Conservation (phyloP, 1,140 invertebrate species). For the Phenacoccus solenopsis region DNA sequence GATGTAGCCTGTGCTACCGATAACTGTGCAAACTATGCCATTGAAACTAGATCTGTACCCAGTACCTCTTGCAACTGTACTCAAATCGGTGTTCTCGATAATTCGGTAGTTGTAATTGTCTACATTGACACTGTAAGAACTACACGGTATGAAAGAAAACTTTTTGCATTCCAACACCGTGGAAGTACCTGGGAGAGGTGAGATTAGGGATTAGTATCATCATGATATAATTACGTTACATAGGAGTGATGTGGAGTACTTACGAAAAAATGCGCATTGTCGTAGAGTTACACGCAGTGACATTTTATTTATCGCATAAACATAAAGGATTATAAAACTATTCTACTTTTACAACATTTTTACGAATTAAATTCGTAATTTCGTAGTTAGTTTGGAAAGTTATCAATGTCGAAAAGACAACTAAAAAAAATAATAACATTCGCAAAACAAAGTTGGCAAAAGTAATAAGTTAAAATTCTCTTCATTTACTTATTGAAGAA, state of each 20-base stretch:
- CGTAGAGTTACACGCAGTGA: not conserved
- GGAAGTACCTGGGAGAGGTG: not conserved
- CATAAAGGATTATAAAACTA: too few relatives aligned
- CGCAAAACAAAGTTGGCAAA: too few relatives aligned
- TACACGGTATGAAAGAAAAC: not conserved
- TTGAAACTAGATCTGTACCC: slow-evolving; percentile 93
- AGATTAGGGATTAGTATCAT: not conserved
- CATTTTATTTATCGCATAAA: not conserved
- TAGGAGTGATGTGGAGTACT: not conserved
- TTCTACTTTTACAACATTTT: too few relatives aligned
- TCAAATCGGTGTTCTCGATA: slow-evolving; percentile 41
- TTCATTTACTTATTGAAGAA: too few relatives aligned
- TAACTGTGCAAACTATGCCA: slow-evolving; percentile 93
- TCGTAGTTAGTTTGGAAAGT: not conserved
- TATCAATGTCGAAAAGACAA: not conserved
- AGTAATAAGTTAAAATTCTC: too few relatives aligned
- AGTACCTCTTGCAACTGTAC: slow-evolving; percentile 65
- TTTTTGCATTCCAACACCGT: not conserved
- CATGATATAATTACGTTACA: not conserved
- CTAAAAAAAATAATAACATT: too few relatives aligned
- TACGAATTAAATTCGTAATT: not conserved
- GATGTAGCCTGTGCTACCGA: slow-evolving; percentile 80
- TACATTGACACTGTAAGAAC: slow-evolving; percentile 9
- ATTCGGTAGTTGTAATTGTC: not conserved
- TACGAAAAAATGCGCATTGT: not conserved